Evolutionary conservation across 2,888 invertebrate genomes (phyloP).

Genomic region (Lissonota sp.): DNA sequence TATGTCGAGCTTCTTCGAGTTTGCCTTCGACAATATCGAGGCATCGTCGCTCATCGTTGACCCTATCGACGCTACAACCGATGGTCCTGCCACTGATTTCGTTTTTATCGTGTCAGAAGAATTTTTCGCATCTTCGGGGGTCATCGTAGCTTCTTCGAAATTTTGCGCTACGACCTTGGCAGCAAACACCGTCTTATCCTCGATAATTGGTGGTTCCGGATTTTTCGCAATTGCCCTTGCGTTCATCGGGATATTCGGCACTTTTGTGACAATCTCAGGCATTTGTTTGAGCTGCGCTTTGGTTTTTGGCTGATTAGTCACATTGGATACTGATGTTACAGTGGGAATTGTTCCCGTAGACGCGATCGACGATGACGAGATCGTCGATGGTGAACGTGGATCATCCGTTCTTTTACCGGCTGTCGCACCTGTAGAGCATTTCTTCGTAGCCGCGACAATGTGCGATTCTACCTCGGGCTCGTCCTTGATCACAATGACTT

Average conservation of each 20-base stretch:
- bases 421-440: constrained; percentile 9
- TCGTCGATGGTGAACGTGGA: constrained; percentile 5
- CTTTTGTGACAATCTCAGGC: constrained; percentile 65
- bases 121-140: neutral
- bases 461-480: constrained; percentile 15
- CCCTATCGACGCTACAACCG: neutral
- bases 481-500: constrained; percentile 61
- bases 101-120: neutral
- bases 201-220: neutral
- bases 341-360: neutral
- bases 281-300: constrained; percentile 77
- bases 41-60: constrained; percentile 3
- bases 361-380: constrained; percentile 17
- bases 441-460: neutral
- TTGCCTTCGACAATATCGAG: constrained; percentile 18
- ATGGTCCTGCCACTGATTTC: neutral
- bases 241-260: neutral
- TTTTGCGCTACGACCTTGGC: neutral
- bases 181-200: constrained; percentile 5
- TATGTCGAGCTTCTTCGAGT: constrained; percentile 76
- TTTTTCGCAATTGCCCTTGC: constrained; percentile 3
- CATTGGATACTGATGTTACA: neutral
- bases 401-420: neutral
- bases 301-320: constrained; percentile 68
- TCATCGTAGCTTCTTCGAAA: neutral